Conservation (phyloP, 2,888 invertebrate species). For the Aphidoletes aphidimyza region DNA sequence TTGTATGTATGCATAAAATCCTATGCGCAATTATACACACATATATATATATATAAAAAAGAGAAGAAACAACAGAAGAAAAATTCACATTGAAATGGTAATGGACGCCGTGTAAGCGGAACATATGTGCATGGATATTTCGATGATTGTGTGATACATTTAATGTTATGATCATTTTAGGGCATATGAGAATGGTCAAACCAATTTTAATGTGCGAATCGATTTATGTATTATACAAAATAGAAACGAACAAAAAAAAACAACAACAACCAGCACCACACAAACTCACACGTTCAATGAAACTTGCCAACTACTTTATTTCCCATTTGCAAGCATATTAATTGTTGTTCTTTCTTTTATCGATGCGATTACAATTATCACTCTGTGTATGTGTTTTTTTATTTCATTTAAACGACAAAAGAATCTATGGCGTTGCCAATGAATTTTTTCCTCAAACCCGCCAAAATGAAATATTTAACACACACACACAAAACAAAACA, state of each 20-base stretch:
- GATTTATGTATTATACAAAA: not conserved
- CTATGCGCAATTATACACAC: constrained; percentile 36
- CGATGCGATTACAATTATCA: not conserved
- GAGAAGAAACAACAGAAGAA: too few relatives aligned
- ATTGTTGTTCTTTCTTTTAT: not conserved
- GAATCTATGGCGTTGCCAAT: too few relatives aligned
- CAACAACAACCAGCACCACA: not conserved
- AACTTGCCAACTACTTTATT: not conserved
- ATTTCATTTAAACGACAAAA: too few relatives aligned
- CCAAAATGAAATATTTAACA: too few relatives aligned
- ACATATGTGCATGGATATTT: not conserved
- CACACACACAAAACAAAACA: not conserved
- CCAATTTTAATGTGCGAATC: not conserved
- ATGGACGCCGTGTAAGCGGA: not conserved
- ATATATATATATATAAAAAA: not conserved
- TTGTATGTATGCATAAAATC: not conserved
- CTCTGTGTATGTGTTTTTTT: too few relatives aligned
- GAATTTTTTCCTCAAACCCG: too few relatives aligned
- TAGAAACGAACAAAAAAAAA: not conserved
- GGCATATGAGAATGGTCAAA: constrained; percentile 10
- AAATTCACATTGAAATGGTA: not conserved
- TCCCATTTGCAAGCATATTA: not conserved
- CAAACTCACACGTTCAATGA: not conserved
- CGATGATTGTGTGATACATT: constrained; percentile 14
- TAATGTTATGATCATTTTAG: not conserved